Conservation (phyloP, 2,888 invertebrate genomes). For the Plagodis dolabraria region DNA sequence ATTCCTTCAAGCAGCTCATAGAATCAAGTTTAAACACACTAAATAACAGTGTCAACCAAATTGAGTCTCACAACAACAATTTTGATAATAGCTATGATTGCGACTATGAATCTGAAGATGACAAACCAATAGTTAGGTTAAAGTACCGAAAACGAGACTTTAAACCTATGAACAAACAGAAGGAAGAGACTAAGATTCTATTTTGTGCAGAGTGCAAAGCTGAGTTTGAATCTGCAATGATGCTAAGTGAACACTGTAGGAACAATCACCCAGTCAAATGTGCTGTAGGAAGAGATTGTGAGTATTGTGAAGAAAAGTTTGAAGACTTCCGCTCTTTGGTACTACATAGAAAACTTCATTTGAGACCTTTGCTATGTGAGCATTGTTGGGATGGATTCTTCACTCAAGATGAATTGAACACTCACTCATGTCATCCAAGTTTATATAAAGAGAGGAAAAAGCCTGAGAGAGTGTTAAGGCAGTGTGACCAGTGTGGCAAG, state of each 20-base stretch:
- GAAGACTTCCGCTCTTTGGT: constrained; percentile 74
- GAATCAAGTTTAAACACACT: constrained; percentile 66
- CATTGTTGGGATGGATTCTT: constrained; percentile 78
- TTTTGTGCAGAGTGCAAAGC: constrained; percentile 77
- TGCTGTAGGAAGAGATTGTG: constrained; percentile 68
- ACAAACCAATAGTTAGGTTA: constrained; percentile 44
- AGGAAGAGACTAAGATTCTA: constrained; percentile 48
- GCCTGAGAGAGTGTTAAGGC: constrained; percentile 59
- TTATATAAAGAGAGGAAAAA: constrained; percentile 56
- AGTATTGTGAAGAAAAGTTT: constrained; percentile 77
- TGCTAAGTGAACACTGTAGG: constrained; percentile 64
- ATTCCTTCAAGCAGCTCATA: constrained; percentile 76
- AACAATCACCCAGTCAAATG: constrained; percentile 66
- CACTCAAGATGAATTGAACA: constrained; percentile 51
- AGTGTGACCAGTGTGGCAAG: constrained; percentile 81
- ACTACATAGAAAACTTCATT: constrained; percentile 71
- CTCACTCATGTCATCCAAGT: constrained; percentile 68
- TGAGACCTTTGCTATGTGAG: constrained; percentile 74
- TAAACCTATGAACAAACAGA: constrained; percentile 38
- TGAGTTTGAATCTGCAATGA: constrained; percentile 59
- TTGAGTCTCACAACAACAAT: constrained; percentile 31
- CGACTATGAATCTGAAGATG: constrained; percentile 58
- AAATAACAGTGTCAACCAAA: constrained; percentile 45
- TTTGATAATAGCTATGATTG: constrained; percentile 59
- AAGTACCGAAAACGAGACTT: constrained; percentile 44